Evolutionary conservation across 2,113 vertebrate species (phyloP).

Genomic region (Forbesichthys papilliferus): DNA sequence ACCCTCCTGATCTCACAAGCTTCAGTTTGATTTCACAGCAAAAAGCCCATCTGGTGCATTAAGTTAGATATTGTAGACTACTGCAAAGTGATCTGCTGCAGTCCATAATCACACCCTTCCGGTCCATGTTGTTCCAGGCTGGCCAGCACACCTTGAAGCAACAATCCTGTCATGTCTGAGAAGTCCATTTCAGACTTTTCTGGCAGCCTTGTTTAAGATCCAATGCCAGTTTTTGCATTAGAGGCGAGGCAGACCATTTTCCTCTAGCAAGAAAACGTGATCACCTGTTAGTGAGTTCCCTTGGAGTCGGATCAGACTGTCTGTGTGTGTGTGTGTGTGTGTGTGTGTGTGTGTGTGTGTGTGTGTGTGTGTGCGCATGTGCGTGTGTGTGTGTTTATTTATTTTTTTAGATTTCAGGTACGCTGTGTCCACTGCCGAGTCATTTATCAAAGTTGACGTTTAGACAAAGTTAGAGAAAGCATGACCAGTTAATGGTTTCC

Average conservation of each 20-base stretch:
- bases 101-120: conserved; percentile 4
- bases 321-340: background rate
- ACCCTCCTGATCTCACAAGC: background rate
- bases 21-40: too few relatives aligned
- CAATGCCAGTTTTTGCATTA: background rate
- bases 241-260: background rate
- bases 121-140: background rate
- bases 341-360: too few relatives aligned
- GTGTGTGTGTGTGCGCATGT: too few relatives aligned
- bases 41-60: too few relatives aligned
- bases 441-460: background rate
- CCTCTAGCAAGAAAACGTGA: background rate
- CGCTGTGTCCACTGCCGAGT: background rate
- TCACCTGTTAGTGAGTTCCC: background rate
- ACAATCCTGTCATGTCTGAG: background rate
- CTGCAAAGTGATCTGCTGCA: background rate
- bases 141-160: background rate
- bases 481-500: conserved; percentile 1
- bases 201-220: background rate
- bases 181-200: background rate
- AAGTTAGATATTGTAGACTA: background rate
- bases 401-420: background rate
- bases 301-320: background rate
- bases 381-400: too few relatives aligned
- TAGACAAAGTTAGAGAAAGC: background rate